A percentile compares a stretch with the other conserved stretches of the same genome.
phyloP scores from a whole-genome alignment of 2,797 vertebrate species.

The Acridotheres tristis region DNA sequence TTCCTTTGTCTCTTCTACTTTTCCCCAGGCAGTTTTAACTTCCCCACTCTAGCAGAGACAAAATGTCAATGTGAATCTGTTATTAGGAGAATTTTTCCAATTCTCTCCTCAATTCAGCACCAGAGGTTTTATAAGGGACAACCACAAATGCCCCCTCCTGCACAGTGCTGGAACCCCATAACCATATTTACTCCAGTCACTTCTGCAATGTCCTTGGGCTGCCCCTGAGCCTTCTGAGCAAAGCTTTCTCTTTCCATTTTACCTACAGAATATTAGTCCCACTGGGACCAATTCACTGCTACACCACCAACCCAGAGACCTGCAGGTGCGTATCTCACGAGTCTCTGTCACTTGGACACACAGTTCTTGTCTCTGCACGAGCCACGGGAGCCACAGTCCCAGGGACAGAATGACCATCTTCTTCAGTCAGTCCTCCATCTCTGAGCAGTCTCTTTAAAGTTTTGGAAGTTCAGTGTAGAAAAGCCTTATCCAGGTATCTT shows the following conservation, averaged over 20 bases:
- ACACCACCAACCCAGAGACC: not conserved
- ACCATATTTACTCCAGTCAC: not conserved
- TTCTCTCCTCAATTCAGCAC: not conserved
- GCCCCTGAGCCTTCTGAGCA: conserved; percentile 1
- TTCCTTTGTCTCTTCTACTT: not conserved
- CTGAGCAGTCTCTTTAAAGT: not conserved
- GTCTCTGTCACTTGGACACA: not conserved
- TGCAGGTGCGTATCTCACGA: not conserved
- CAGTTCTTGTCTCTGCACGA: not conserved
- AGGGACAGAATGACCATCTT: not conserved
- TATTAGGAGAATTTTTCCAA: not conserved
- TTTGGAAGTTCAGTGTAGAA: not conserved
- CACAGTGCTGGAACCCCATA: not conserved
- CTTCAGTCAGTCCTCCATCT: not conserved
- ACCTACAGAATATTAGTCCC: conserved; percentile 32
- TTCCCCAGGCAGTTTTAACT: not conserved
- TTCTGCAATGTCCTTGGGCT: conserved; percentile 20
- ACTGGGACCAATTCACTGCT: conserved; percentile 47
- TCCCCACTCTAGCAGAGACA: not conserved
- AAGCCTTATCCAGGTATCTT: not conserved
- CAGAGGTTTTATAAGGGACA: not conserved
- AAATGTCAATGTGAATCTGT: not conserved
- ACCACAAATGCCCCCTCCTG: not conserved
- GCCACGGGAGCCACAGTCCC: not conserved
- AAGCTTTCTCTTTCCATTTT: not conserved